A percentile compares a stretch with the other conserved stretches of the same genome.
phyloP scores from a whole-genome alignment of 2,797 vertebrate genomes.

The Pelobates cultripes region DNA sequence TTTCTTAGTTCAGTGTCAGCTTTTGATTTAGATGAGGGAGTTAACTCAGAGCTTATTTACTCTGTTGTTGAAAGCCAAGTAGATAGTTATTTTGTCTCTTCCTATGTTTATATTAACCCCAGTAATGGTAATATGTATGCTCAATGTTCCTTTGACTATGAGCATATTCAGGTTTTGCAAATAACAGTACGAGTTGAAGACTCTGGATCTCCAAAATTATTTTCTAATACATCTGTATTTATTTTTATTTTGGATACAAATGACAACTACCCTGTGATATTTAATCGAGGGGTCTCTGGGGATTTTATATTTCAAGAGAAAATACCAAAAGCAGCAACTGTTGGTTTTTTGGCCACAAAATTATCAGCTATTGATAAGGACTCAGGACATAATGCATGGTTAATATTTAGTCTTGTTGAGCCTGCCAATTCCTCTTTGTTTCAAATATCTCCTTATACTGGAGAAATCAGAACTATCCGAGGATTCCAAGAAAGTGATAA shows the following conservation, averaged over 20 bases:
- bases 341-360: conserved; percentile 87
- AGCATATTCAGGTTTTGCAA: conserved; percentile 65
- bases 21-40: conserved; percentile 57
- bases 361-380: conserved; percentile 82
- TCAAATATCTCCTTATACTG: conserved; percentile 61
- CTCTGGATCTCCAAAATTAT: conserved; percentile 58
- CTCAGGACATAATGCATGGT: conserved; percentile 68
- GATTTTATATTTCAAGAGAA: conserved; percentile 75
- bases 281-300: conserved; percentile 78
- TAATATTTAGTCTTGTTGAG: conserved; percentile 60
- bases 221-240: conserved; percentile 53
- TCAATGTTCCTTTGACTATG: conserved; percentile 60
- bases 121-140: conserved; percentile 57
- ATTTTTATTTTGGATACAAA: conserved; percentile 71
- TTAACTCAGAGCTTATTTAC: conserved; percentile 50
- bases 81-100: conserved; percentile 34
- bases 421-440: conserved; percentile 52
- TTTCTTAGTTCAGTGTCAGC: conserved; percentile 47
- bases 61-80: conserved; percentile 40
- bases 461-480: conserved; percentile 65
- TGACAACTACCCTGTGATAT: conserved; percentile 85
- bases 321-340: conserved; percentile 78
- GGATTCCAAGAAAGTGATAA: conserved; percentile 62
- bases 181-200: conserved; percentile 64
- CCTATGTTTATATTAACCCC: conserved; percentile 59